A percentile compares a stretch with the other conserved stretches of the same genome.
These are phyloP conservation scores for Lerista edwardsae DNA, from an alignment of 2,797 vertebrate genomes.

Conservation along the genomic window DNA sequence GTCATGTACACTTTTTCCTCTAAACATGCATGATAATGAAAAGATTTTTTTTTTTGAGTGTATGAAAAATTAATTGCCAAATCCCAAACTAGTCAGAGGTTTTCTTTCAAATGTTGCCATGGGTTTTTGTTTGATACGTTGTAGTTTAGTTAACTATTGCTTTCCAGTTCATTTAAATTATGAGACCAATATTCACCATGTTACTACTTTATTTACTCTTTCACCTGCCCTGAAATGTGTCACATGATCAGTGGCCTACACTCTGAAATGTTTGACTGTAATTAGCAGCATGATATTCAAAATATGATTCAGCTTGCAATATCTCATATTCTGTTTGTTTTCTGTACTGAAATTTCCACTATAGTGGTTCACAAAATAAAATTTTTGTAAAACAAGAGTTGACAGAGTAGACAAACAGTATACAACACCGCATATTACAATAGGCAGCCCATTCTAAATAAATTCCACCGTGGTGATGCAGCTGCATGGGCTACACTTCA, in stretches of 20 bases:
- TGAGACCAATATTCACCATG: conserved; percentile 70
- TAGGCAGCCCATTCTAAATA: no score
- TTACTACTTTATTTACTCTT: conserved; percentile 75
- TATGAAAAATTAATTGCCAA: conserved; percentile 45
- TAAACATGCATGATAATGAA: background rate
- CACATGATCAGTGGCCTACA: conserved; percentile 69
- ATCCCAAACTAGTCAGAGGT: conserved; percentile 44
- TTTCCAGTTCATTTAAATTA: conserved; percentile 65
- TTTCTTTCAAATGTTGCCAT: conserved; percentile 68
- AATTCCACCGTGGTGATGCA: no score
- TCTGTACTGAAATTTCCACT: conserved; percentile 70
- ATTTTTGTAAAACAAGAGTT: background rate
- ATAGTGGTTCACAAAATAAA: conserved; percentile 66
- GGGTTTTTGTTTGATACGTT: conserved; percentile 49
- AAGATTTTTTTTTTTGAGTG: background rate
- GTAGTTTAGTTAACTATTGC: conserved; percentile 41
- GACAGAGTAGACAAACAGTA: background rate
- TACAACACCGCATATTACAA: background rate
- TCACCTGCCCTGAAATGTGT: conserved; percentile 75
- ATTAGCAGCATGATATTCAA: conserved; percentile 61
- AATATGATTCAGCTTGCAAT: conserved; percentile 55
- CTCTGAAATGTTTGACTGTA: conserved; percentile 64
- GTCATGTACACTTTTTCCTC: conserved; percentile 28
- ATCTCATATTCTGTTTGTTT: conserved; percentile 42
- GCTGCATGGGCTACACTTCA: background rate